A percentile compares a stretch with the other conserved stretches of the same genome.
phyloP scores from a whole-genome alignment of 2,113 vertebrate genomes.

The Apteryx mantelli region DNA sequence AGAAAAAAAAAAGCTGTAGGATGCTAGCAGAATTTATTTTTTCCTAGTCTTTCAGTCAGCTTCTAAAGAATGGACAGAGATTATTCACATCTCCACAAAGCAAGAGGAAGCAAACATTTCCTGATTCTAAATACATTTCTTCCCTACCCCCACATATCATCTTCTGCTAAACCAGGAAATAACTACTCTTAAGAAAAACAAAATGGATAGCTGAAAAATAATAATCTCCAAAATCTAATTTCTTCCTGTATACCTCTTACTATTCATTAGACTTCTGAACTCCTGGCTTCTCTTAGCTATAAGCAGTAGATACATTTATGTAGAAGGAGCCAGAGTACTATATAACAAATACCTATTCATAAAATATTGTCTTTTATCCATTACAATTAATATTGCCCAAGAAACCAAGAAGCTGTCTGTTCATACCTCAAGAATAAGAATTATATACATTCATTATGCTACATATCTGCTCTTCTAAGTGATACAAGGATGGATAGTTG shows the following conservation, averaged over 20 bases:
- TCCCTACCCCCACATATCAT: not conserved
- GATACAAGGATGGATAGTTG: not conserved
- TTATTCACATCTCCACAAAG: not conserved
- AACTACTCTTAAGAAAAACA: not conserved
- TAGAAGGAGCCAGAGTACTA: not conserved
- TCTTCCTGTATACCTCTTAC: not conserved
- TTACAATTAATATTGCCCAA: not conserved
- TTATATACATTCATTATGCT: not conserved
- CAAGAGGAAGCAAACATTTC: constrained; percentile 56
- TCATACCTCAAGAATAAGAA: not conserved
- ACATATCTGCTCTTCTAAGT: not conserved
- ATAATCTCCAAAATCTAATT: not conserved
- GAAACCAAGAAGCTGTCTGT: not conserved
- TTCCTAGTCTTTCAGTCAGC: not conserved
- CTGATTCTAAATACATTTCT: constrained; percentile 42
- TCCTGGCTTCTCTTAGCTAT: not conserved
- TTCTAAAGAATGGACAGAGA: not conserved
- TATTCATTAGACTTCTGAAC: not conserved
- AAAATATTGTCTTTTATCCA: not conserved
- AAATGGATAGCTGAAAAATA: not conserved
- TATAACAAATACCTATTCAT: not conserved
- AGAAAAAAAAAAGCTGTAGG: not conserved
- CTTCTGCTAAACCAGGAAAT: constrained; percentile 6
- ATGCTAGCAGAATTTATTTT: not conserved
- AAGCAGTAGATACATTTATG: not conserved